Percentiles rank a stretch among this genome's conserved stretches.
These are phyloP conservation scores for Parapristionchus giblindavisi DNA, from an alignment of 2,888 invertebrate species.

Conservation along the genomic window DNA sequence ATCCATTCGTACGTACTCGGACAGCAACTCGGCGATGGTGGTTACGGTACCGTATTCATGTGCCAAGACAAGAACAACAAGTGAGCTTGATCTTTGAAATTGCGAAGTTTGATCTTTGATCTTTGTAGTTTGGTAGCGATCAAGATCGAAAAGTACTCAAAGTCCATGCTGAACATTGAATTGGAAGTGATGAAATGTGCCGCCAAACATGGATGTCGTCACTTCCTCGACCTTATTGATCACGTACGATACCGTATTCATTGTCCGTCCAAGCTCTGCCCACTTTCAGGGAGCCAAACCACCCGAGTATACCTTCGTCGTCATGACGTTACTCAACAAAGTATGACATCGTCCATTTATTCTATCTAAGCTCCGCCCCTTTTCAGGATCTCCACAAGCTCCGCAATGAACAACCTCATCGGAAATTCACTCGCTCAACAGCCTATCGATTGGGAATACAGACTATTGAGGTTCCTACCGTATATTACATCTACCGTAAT, in stretches of 20 bases:
- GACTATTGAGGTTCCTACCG: conserved; percentile 48
- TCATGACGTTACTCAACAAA: conserved; percentile 57
- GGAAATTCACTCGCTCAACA: conserved; percentile 55
- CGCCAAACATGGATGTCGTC: conserved; percentile 46
- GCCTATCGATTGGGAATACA: conserved; percentile 53
- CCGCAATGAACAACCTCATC: conserved; percentile 51
- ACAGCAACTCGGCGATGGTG: conserved; percentile 56
- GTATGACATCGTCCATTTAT: not conserved
- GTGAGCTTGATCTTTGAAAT: conserved; percentile 5
- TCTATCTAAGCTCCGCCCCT: not conserved
- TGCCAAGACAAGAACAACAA: conserved; percentile 44
- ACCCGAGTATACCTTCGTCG: conserved; percentile 55
- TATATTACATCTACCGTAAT: not conserved
- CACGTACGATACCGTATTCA: conserved; percentile 44
- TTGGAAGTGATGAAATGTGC: conserved; percentile 56
- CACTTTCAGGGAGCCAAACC: conserved; percentile 51
- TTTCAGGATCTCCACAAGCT: conserved; percentile 56
- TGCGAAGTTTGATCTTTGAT: not conserved
- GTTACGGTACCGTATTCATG: conserved; percentile 55
- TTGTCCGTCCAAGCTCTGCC: not conserved
- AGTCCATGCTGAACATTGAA: conserved; percentile 59
- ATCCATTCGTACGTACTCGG: conserved; percentile 49
- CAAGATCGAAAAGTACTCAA: conserved; percentile 60
- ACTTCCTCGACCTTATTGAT: conserved; percentile 57
- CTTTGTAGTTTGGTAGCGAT: conserved; percentile 46